Percentiles rank a stretch among this genome's conserved stretches.
phyloP scores from a whole-genome alignment of 2,113 vertebrate genomes.

The Sterna hirundo region DNA sequence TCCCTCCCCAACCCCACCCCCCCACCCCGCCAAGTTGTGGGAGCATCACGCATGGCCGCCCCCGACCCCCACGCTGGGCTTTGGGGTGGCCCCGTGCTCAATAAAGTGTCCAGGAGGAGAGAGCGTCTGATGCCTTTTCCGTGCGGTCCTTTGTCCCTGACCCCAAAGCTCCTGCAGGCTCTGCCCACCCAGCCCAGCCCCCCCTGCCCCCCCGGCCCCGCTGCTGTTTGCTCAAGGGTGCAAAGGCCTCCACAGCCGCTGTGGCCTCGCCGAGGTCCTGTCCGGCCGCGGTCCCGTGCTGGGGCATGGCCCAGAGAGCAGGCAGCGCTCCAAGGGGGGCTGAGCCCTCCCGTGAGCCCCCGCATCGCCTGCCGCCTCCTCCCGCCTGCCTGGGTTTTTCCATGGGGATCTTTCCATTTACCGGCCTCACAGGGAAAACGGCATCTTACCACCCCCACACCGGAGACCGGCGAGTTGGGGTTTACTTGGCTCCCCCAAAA shows the following conservation, averaged over 20 bases:
- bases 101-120: conserved; percentile 24
- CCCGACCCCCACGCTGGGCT: neutral
- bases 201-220: accelerated
- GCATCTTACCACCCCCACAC: neutral
- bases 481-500: neutral
- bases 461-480: neutral
- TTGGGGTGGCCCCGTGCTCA: neutral
- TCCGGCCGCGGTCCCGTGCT: neutral
- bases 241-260: neutral
- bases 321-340: neutral
- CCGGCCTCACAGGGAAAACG: accelerated
- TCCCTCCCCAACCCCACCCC: too few relatives aligned
- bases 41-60: accelerated
- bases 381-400: neutral
- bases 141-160: accelerated
- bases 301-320: neutral
- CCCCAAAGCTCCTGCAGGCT: neutral
- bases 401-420: neutral
- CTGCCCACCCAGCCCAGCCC: neutral
- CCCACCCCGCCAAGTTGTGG: too few relatives aligned
- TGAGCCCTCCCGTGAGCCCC: neutral
- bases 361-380: accelerated
- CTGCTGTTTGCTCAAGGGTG: conserved; percentile 18
- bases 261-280: accelerated
- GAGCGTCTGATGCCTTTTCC: neutral